Conservation (phyloP, 1,140 invertebrate species). For the Platorchestia sp. region DNA sequence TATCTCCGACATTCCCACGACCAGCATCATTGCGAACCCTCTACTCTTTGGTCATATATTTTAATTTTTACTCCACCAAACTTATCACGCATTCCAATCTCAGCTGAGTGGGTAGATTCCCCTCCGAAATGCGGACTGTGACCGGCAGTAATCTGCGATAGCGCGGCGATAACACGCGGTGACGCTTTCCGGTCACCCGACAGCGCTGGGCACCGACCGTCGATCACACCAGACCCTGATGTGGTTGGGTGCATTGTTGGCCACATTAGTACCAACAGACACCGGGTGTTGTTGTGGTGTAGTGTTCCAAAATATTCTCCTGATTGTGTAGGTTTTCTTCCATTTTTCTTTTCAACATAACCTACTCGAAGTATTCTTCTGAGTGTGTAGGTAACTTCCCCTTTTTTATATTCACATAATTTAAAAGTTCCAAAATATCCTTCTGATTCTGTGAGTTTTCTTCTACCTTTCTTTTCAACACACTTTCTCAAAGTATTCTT, state of each 20-base stretch:
- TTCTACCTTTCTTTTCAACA: no score
- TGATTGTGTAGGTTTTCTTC: no score
- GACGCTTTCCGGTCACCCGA: conserved; percentile 34
- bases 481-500: no score
- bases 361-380: no score
- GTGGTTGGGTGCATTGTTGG: not conserved
- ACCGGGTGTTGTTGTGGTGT: no score
- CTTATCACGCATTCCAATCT: conserved; percentile 27
- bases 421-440: no score
- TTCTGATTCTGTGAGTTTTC: no score
- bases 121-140: not conserved
- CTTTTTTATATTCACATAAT: no score
- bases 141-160: conserved; percentile 34
- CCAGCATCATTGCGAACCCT: not conserved
- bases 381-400: no score
- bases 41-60: conserved; percentile 15
- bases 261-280: no score
- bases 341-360: no score
- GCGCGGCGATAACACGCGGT: not conserved
- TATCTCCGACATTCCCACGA: conserved; percentile 6
- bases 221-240: not conserved
- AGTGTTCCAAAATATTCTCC: no score
- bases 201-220: not conserved
- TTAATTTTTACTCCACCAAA: not conserved
- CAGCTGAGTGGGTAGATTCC: conserved; percentile 16